phyloP scores from a whole-genome alignment of 2,113 vertebrate species.

The Microcebus lehilahytsara region DNA sequence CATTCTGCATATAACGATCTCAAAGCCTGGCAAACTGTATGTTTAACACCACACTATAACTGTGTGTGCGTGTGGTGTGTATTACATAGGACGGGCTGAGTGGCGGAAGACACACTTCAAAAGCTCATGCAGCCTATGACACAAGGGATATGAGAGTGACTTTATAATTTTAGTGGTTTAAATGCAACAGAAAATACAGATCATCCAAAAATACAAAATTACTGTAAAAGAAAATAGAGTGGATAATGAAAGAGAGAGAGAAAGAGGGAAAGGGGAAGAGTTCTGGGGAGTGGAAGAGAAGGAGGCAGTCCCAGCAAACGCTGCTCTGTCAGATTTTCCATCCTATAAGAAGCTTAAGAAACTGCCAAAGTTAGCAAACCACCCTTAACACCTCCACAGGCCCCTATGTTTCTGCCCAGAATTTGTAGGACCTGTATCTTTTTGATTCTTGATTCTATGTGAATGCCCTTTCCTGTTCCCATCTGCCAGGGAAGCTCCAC shows the following conservation, averaged over 20 bases:
- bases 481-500: background rate
- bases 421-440: background rate
- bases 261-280: background rate
- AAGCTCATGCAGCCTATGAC: background rate
- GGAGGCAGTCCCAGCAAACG: background rate
- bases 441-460: background rate
- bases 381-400: background rate
- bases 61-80: background rate
- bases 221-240: background rate
- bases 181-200: background rate
- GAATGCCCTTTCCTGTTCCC: background rate
- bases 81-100: background rate
- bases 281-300: too few relatives aligned
- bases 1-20: background rate
- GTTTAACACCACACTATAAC: background rate
- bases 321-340: background rate
- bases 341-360: background rate
- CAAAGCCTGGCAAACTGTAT: background rate
- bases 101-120: background rate
- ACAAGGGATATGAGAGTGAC: background rate
- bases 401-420: background rate
- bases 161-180: background rate
- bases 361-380: background rate
- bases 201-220: background rate
- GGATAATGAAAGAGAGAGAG: background rate